Percentiles rank a stretch among this genome's conserved stretches.
Conservation (phyloP, 1,140 invertebrate genomes). For the Hypsibius dujardini region DNA sequence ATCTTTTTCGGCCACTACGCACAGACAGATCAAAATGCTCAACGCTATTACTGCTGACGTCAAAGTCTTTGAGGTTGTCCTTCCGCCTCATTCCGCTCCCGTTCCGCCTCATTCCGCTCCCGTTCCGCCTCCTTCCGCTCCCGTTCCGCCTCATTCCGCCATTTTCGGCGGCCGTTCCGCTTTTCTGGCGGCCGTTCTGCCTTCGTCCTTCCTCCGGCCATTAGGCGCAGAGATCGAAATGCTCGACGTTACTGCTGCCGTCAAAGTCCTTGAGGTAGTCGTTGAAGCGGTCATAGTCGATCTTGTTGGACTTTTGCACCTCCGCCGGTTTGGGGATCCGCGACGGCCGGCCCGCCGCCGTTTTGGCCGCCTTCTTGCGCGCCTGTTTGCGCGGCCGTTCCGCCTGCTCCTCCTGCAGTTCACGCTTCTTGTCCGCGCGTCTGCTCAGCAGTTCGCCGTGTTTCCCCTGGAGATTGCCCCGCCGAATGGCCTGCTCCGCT, state of each 20-base stretch:
- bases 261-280: constrained; percentile 10
- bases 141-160: too few relatives aligned
- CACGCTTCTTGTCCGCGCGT: constrained; percentile 11
- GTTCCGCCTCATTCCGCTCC: too few relatives aligned
- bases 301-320: constrained; percentile 13
- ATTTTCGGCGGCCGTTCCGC: too few relatives aligned
- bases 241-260: neutral
- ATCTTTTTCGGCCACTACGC: too few relatives aligned
- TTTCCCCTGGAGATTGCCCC: neutral
- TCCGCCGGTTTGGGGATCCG: neutral
- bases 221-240: too few relatives aligned
- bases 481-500: neutral
- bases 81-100: neutral
- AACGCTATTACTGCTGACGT: neutral
- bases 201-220: too few relatives aligned
- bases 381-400: neutral
- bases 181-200: too few relatives aligned
- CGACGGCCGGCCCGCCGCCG: neutral
- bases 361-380: neutral
- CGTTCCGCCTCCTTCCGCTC: too few relatives aligned
- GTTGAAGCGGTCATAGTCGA: constrained; percentile 13
- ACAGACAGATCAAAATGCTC: too few relatives aligned
- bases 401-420: neutral
- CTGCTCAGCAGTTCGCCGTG: neutral
- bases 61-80: neutral